Base-by-base conservation (phyloP, 2,113 vertebrate species). In the Acanthisitta chloris region DNA sequence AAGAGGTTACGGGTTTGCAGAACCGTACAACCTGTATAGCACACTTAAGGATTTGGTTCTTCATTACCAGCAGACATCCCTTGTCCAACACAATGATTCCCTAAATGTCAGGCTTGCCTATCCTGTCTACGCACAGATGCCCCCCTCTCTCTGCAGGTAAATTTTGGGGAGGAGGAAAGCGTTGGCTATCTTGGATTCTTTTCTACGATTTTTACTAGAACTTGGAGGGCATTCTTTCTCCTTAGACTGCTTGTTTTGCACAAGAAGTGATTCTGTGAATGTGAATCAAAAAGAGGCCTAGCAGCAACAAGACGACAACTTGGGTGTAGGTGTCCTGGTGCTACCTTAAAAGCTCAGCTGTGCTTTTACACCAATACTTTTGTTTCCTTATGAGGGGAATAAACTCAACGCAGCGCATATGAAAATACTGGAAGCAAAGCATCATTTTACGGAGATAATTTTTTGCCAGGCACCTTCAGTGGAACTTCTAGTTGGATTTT, bases 221-320 rank as follows among this genome's bases (percentile, higher is more conserved):
- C 97, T 98, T 80, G 96, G 98, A 99, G 99, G 99, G 99, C 99
- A 99, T 99, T 99, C 98, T 99, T 99, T 99, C 98, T 99, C 98
- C 98, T 96, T 98, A 99, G 99, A 99, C 99, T 99, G 99, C 99
- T 99, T 98, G 99, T 99, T 99, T 99, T 99, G 99, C 99, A 99
- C 99, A 99, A 99, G 98, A 99, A 99, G 98, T 99, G 99, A 98
- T 98, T 99, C 99, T 99, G 98, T 99, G 99, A 99, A 99, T 99
- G 99, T 99, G 99, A 99, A 98, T 97, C 97, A 97, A 98, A 95
- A 96, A 98, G 97, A 98, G 97, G 98, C 98, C 97, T 97, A 98
- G 97, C 95, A 96, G 97, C 96, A 96, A 96, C 97, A 96, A 97
- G 98, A 98, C 76, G 94, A 98, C 98, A 95, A 86, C 90, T 97